A percentile compares a stretch with the other conserved stretches of the same genome.
Evolutionary conservation across 2,797 vertebrate genomes (phyloP).

Genomic region (Arremon aurantiirostris): DNA sequence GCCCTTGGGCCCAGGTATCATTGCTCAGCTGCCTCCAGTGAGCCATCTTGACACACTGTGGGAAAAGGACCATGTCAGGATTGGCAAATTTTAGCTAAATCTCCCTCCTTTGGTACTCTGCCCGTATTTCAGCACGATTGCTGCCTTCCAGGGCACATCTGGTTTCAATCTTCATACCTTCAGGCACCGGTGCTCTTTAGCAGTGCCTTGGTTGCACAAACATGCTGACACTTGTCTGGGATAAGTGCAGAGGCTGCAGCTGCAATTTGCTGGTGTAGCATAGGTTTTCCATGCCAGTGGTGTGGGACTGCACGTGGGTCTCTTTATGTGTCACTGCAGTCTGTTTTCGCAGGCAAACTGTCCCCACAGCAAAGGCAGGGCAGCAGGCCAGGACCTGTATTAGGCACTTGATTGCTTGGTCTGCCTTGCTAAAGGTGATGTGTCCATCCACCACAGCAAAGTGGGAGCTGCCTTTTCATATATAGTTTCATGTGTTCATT

Average conservation of each 20-base stretch:
- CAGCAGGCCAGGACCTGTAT: constrained; percentile 27
- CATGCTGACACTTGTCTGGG: neutral
- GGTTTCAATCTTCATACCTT: neutral
- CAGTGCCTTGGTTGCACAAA: neutral
- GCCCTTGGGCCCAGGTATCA: neutral
- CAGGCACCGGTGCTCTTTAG: neutral
- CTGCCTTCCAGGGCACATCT: neutral
- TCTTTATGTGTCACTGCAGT: neutral
- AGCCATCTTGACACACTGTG: neutral
- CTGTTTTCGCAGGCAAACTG: constrained; percentile 19
- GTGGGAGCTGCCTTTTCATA: neutral
- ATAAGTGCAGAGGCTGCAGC: neutral
- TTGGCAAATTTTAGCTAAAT: neutral
- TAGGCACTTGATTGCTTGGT: neutral
- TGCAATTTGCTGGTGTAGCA: neutral
- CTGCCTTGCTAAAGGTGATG: neutral
- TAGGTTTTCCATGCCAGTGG: neutral
- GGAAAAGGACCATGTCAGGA: neutral
- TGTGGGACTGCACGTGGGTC: neutral
- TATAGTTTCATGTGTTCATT: neutral
- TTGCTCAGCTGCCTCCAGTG: neutral
- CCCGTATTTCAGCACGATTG: neutral
- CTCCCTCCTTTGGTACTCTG: neutral
- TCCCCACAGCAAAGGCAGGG: constrained; percentile 24
- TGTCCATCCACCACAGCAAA: neutral